phyloP scores from a whole-genome alignment of 2,888 invertebrate species.

The Parnassius smintheus region DNA sequence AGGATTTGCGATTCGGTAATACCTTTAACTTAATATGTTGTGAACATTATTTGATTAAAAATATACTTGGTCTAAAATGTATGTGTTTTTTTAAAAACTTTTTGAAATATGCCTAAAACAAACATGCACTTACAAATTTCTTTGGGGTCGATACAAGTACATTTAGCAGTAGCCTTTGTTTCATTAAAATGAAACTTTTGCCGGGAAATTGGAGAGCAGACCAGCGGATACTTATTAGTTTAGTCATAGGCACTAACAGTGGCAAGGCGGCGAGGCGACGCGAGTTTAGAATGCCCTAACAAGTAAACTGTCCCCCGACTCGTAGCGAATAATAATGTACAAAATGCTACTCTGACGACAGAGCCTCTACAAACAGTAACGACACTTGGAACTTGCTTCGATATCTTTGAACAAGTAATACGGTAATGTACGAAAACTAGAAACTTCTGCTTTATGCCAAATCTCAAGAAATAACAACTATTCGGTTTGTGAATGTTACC shows the following conservation, averaged over 20 bases:
- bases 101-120: too few relatives aligned
- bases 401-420: slow-evolving; percentile 37
- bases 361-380: slow-evolving; percentile 37
- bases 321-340: slow-evolving; percentile 45
- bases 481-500: background rate
- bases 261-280: slow-evolving; percentile 29
- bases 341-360: slow-evolving; percentile 34
- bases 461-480: slow-evolving; percentile 1
- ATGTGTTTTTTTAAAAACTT: too few relatives aligned
- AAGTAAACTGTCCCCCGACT: slow-evolving; percentile 52
- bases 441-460: slow-evolving; percentile 14
- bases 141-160: too few relatives aligned
- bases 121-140: too few relatives aligned
- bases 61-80: too few relatives aligned
- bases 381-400: slow-evolving; percentile 42
- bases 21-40: too few relatives aligned
- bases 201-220: slow-evolving; percentile 61
- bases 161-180: background rate
- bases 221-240: slow-evolving; percentile 51
- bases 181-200: slow-evolving; percentile 37
- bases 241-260: slow-evolving; percentile 46
- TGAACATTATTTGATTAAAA: too few relatives aligned
- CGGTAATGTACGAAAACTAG: slow-evolving; percentile 17
- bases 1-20: too few relatives aligned
- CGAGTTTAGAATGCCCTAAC: slow-evolving; percentile 47